Evolutionary conservation across 2,888 invertebrate genomes (phyloP).

Genomic region (Rambutsinella grinnellia): DNA sequence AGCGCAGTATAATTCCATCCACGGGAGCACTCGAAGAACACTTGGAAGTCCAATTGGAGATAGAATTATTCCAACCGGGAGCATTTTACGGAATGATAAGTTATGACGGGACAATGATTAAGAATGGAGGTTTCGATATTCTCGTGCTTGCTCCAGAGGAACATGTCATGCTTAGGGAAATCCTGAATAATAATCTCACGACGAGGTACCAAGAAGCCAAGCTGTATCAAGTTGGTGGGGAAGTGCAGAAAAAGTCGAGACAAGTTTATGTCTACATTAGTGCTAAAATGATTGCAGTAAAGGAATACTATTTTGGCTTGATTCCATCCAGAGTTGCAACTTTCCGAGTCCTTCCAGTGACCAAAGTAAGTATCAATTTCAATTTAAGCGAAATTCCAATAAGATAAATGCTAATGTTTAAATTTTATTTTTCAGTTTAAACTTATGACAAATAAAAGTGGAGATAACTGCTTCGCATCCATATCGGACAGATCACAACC

Average conservation of each 20-base stretch:
- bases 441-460: constrained; percentile 23
- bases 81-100: constrained; percentile 56
- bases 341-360: constrained; percentile 63
- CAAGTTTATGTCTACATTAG: constrained; percentile 62
- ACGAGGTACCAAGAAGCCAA: constrained; percentile 59
- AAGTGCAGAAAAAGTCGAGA: constrained; percentile 50
- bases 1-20: constrained; percentile 19
- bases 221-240: constrained; percentile 30
- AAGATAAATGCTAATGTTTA: too few species aligned
- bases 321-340: constrained; percentile 60
- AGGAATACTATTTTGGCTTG: constrained; percentile 62
- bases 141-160: constrained; percentile 61
- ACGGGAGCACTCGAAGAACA: constrained; percentile 35
- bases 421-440: constrained; percentile 51
- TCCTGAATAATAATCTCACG: constrained; percentile 53
- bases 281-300: constrained; percentile 57
- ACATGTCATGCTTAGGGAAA: constrained; percentile 52
- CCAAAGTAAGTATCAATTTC: constrained; percentile 46
- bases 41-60: constrained; percentile 49
- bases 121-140: constrained; percentile 64
- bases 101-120: constrained; percentile 56
- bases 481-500: constrained; percentile 61
- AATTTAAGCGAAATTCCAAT: not conserved
- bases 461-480: constrained; percentile 38
- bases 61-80: constrained; percentile 62